These are phyloP conservation scores for Sussaba pulchella DNA, from an alignment of 2,888 invertebrate species.

Conservation along the genomic window DNA sequence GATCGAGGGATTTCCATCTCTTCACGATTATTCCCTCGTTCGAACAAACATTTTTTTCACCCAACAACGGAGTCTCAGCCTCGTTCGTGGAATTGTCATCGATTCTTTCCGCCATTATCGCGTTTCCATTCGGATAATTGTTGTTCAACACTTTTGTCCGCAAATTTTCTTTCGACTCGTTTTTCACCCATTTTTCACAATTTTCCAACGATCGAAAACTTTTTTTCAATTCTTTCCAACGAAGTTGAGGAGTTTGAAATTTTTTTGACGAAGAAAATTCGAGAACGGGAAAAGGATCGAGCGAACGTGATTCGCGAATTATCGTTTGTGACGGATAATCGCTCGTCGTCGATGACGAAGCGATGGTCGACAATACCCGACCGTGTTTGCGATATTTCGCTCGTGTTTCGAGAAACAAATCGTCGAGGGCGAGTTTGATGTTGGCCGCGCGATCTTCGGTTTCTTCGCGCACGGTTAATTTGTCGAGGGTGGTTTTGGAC, in stretches of 20 bases:
- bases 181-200: conserved; percentile 84
- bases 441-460: conserved; percentile 76
- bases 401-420: conserved; percentile 76
- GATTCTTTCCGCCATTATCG: conserved; percentile 80
- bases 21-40: conserved; percentile 83
- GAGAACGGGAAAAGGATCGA: conserved; percentile 87
- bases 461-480: conserved; percentile 75
- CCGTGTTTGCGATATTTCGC: conserved; percentile 77
- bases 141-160: conserved; percentile 85
- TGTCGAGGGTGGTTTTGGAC: conserved; percentile 85
- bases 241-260: conserved; percentile 77
- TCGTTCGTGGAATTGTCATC: conserved; percentile 77
- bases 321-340: conserved; percentile 79
- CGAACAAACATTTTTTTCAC: conserved; percentile 81
- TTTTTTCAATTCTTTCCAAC: conserved; percentile 78
- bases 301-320: conserved; percentile 88
- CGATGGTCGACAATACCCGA: conserved; percentile 88
- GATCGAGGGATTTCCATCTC: conserved; percentile 92
- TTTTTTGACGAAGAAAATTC: conserved; percentile 75
- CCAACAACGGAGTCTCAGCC: conserved; percentile 84
- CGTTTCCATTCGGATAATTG: conserved; percentile 86
- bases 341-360: conserved; percentile 86
- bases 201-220: conserved; percentile 85
- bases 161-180: conserved; percentile 83
- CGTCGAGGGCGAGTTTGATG: conserved; percentile 80